Base-by-base conservation (phyloP, 2,113 vertebrate species). In the Archocentrus centrarchus region DNA sequence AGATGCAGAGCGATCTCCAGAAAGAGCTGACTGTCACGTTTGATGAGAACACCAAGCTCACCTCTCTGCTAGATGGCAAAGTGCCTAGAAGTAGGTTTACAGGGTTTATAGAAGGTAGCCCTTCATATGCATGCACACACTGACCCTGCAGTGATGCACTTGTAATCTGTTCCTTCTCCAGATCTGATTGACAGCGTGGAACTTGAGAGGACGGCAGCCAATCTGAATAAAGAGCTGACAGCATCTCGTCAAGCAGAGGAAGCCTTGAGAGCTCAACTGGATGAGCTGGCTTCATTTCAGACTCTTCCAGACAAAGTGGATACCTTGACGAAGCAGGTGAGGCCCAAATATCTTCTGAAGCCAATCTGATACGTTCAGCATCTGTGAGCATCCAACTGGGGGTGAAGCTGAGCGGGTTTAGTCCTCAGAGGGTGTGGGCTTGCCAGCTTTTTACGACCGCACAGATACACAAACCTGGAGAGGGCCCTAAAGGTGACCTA, bases 1-100 rank as follows among this genome's bases (percentile, higher is more conserved):
- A 95, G 90, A 98, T 98, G 96, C 96, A 99, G 88, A 50, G 61
- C 11, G 97, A 99, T 68, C 95, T 99, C 53, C 97, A 98, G 75
- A 98, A 96, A 89, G 98, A 99, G 73, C 90, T 99, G 50, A 97
- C 96, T 1, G 92, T 90, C 11, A 95, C 91, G 3, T 97, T 97
- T 85, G 94, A 95, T 39, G 98, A 99, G 93, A 98, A 98, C 89
- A 87, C 93, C n/a, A 97, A 96, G 62, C 95, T 99, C 8, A 96
- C 89, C 1, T 82, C 93, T 4, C 90, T 98, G 61, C 75, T 98
- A 32, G 96, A 97, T 50, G 97, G 96, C 47, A 98, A 96, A 95
- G 94, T 97, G 85, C 97, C 98, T 22, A 96, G 97, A 97, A 96
- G 98, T 99, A 95, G 6, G 93, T 84, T 30, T 11, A 2, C n/a